Evolutionary conservation across 2,888 invertebrate species (phyloP), one percentile per base, ranked within the genome.

Genomic region (Leptarthrus brevirostris): DNA sequence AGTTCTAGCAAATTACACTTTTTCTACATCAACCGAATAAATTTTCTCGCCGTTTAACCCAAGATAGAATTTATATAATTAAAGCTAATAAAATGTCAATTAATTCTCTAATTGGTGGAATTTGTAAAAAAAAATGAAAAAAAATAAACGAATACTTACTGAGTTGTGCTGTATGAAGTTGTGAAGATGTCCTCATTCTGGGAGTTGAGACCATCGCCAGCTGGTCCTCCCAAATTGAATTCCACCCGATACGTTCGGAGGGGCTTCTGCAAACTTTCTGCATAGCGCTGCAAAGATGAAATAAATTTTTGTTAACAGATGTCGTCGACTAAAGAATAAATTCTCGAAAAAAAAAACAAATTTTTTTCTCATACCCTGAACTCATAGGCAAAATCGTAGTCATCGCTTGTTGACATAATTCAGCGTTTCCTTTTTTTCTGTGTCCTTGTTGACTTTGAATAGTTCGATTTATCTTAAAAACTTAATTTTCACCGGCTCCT

Each of bases 311-410:
- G n/a, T 66, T 40, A 58, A 77, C 71, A 69, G 53, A 3, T 73
- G 73, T 52, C 6, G 56, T 66, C 10, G 73, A 8, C 52, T 61
- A 36, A 44, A 64, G 22, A 64, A 36, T 49, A 18, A n/a, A n/a
- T n/a, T n/a, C n/a, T n/a, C 1, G 36, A 40, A 72, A 70, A 34
- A 69, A 64, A 69, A 74, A 74, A 70, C n/a, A 26, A 69, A 3
- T 36, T 10, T 18, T 14, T 1, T 18, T 3, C 14, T 86, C 87
- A 83, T 86, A 90, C 90, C 90, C 88, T 87, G 86, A 89, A 89
- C 85, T 90, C 90, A 84, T 87, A 90, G 77, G 88, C 87, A 86
- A 90, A 90, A 85, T 90, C 88, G 85, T 90, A 90, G 80, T 90
- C 89, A 83, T 88, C 87, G 78, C 56, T 58, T 8, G 18, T 56